phyloP scores from a whole-genome alignment of 92 coral and sea anemone species.

The Parazoanthus atlanticus region DNA sequence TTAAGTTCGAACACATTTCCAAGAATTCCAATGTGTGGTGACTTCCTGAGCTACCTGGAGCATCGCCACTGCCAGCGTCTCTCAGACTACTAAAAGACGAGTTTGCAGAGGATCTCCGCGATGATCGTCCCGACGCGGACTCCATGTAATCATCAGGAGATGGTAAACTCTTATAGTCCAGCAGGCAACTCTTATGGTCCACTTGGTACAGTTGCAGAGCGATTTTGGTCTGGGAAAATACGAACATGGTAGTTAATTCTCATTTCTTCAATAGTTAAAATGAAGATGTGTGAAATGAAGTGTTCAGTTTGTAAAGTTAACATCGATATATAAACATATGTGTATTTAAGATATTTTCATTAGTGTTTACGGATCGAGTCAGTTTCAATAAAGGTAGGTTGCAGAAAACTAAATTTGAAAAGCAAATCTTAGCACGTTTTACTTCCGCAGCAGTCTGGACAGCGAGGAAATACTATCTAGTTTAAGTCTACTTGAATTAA shows the following conservation, averaged over 20 bases:
- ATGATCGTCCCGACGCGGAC: slow-evolving; percentile 67
- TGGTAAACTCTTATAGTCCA: slow-evolving; percentile 94
- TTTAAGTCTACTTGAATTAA: no score
- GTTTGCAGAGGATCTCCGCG: slow-evolving; percentile 86
- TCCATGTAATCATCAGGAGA: slow-evolving; percentile 53
- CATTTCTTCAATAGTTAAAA: neutral
- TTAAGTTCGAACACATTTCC: slow-evolving; percentile 98
- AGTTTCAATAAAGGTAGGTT: no score
- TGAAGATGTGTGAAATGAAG: neutral
- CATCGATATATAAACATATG: no score
- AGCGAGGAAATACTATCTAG: no score
- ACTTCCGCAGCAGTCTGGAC: no score
- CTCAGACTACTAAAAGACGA: slow-evolving; percentile 93
- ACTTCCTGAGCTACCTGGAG: slow-evolving; percentile 47
- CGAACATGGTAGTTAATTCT: neutral
- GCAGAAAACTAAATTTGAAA: no score
- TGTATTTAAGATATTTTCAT: no score
- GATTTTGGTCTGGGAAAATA: slow-evolving; percentile 77
- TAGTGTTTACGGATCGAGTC: no score
- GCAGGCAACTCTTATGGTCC: slow-evolving; percentile 90
- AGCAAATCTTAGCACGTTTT: no score
- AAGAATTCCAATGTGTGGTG: slow-evolving; percentile 95
- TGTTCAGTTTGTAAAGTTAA: no score
- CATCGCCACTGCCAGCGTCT: slow-evolving; percentile 65
- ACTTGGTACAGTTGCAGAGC: slow-evolving; percentile 95